Base-by-base conservation (phyloP, 1,140 invertebrate species). In the Linepithema humile region DNA sequence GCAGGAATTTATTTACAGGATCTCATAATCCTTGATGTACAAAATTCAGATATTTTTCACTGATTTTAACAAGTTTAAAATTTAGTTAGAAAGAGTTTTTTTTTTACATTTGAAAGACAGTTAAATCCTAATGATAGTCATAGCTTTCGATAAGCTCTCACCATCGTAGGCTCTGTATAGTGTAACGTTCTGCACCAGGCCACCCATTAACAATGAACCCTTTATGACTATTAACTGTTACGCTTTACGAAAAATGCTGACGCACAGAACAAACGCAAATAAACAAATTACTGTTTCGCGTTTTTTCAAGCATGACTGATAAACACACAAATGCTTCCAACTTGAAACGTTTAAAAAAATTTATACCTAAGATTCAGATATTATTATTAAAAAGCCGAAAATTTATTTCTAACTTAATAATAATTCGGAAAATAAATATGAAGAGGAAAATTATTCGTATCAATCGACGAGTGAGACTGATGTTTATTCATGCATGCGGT, bases 151-250 rank as follows among this genome's bases (percentile, higher is more conserved):
- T 57, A 73, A 73, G 35, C 32, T 2, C 5, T 55, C 32, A 29
- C 45, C n/a, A 3, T 29, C 17, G 23, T 12, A 53, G 29, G 4
- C 23, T 73, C 29, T 64, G 20, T 64, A 17, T 12, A 32, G 15
- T 69, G 35, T 69, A 78, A 55, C 38, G 26, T 43, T n/a, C 17
- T 43, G 23, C 35, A 23, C 3, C 9, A 53, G 17, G 23, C 23
- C 45, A 29, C 2, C 15, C 35, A 67, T 78, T 67, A 80, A 80
- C 64, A 80, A 80, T 80, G 64, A 80, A 40, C 7, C 26, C 35
- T 70, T 80, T 80, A 70, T 80, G 50, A 65, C 29, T 77, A 77
- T 65, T 77, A 65, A 77, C 43, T 29, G 29, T 64, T 53, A 55
- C 12, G 69, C 45, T 3, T 35, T 45, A 35, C 9, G 40, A 50